A percentile compares a stretch with the other conserved stretches of the same genome.
Conservation (phyloP, 2,888 invertebrate genomes). For the Acholoe squamosa region DNA sequence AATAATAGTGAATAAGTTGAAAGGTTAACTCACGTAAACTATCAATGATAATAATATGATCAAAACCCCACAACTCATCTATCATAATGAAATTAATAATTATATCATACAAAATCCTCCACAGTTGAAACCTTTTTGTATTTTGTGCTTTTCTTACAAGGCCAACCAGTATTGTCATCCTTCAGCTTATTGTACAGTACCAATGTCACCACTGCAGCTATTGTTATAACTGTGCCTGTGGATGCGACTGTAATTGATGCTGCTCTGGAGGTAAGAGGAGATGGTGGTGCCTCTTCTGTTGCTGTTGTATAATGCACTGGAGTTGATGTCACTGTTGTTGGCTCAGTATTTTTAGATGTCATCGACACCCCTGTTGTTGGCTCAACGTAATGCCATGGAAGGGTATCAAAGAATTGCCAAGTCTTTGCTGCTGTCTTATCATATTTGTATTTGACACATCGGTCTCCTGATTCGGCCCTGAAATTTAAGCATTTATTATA, state of each 20-base stretch:
- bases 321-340: background rate
- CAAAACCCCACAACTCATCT: no score
- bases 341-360: background rate
- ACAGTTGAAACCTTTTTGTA: background rate
- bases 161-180: background rate
- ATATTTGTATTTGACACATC: background rate
- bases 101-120: no score
- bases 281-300: background rate
- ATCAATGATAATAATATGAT: no score
- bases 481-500: background rate
- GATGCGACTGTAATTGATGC: background rate
- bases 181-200: background rate
- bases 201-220: background rate
- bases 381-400: slow-evolving; percentile 15
- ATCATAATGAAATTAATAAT: no score
- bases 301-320: background rate
- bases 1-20: no score
- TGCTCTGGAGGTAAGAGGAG: background rate
- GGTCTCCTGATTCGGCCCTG: background rate
- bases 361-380: background rate
- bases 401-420: slow-evolving; percentile 43
- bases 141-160: background rate
- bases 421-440: background rate
- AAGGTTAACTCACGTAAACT: no score
- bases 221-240: background rate